These are phyloP conservation scores for Scomber colias DNA, from an alignment of 2,113 vertebrate species.

Conservation along the genomic window DNA sequence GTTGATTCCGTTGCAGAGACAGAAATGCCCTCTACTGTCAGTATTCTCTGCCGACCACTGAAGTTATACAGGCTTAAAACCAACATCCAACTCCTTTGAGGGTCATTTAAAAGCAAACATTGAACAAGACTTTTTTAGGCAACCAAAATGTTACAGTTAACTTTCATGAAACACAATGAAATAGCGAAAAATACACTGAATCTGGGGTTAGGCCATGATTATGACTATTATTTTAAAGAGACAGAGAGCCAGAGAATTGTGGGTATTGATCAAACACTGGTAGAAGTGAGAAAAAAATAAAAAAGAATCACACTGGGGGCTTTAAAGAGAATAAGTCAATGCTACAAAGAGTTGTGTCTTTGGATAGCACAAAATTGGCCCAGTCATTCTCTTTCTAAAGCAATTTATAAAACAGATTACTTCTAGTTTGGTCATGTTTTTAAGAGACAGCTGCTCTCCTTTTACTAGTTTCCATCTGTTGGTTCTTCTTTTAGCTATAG, in stretches of 20 bases:
- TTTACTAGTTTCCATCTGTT: slow-evolving; percentile 57
- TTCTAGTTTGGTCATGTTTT: slow-evolving; percentile 65
- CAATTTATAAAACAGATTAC: slow-evolving; percentile 70
- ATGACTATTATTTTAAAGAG: slow-evolving; percentile 3
- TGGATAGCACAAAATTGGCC: slow-evolving; percentile 44
- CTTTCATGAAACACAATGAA: too few species aligned
- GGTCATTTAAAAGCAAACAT: too few species aligned
- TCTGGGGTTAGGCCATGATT: too few species aligned
- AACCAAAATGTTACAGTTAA: too few species aligned
- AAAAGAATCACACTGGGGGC: neutral
- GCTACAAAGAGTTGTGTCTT: slow-evolving; percentile 32
- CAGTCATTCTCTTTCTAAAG: slow-evolving; percentile 51
- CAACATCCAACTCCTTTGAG: too few species aligned
- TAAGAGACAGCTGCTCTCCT: slow-evolving; percentile 46
- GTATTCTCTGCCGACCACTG: too few species aligned
- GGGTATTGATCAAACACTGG: slow-evolving; percentile 36
- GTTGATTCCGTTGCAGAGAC: too few species aligned
- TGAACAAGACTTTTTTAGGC: too few species aligned
- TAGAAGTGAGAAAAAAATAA: neutral
- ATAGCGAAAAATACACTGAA: too few species aligned
- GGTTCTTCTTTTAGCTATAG: slow-evolving; percentile 55
- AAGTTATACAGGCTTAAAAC: too few species aligned
- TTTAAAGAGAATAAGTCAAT: slow-evolving; percentile 41
- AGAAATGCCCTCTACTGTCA: too few species aligned
- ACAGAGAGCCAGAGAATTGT: slow-evolving; percentile 4